Percentiles rank a stretch among this genome's conserved stretches.
Conservation (phyloP, 2,113 vertebrate genomes). For the Pristiophorus japonicus region DNA sequence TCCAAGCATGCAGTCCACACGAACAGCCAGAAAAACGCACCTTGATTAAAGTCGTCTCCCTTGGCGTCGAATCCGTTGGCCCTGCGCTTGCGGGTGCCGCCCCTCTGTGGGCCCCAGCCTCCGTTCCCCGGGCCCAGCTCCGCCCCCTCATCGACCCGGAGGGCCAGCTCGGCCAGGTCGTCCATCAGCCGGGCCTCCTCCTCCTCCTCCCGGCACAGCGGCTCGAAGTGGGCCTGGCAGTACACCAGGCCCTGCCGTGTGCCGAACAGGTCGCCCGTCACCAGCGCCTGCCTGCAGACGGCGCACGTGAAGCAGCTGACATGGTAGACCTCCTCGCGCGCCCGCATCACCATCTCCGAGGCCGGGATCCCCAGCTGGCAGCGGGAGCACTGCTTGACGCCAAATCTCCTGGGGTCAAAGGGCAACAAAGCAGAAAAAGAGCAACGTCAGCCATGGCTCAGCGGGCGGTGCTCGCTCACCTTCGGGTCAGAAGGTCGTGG, state of each 20-base stretch:
- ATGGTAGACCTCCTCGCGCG: constrained; percentile 54
- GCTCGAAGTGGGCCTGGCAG: constrained; percentile 31
- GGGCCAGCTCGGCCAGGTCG: constrained; percentile 48
- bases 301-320: constrained; percentile 60
- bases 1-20: no score
- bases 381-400: constrained; percentile 53
- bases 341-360: constrained; percentile 59
- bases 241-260: not conserved
- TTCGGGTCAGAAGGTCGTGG: not conserved
- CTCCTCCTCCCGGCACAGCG: constrained; percentile 42
- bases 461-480: no score
- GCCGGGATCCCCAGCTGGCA: constrained; percentile 59
- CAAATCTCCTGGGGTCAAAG: constrained; percentile 50
- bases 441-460: not conserved
- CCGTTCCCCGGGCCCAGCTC: not conserved
- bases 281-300: constrained; percentile 33
- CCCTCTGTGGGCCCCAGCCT: not conserved
- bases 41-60: not conserved
- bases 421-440: not conserved
- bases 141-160: constrained; percentile 40
- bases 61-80: not conserved
- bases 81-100: not conserved
- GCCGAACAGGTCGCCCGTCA: constrained; percentile 13
- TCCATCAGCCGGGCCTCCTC: constrained; percentile 55
- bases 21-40: not conserved